Conservation (phyloP, 1,140 invertebrate species). For the Lasioglossum baleicum region DNA sequence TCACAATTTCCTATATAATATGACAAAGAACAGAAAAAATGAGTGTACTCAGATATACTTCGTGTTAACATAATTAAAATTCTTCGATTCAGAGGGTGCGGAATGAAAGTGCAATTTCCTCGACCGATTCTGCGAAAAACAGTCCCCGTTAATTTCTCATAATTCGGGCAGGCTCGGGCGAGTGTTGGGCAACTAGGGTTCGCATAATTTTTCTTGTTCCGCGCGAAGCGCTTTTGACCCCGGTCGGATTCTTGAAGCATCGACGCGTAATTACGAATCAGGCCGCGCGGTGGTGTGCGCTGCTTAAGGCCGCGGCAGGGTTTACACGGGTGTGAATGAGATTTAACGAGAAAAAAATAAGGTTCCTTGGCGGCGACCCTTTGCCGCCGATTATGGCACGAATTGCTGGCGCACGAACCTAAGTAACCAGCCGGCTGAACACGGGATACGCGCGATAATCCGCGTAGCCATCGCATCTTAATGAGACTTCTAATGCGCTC, state of each 20-base stretch:
- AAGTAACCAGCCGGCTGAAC: slow-evolving; percentile 65
- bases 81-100: too few species aligned
- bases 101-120: too few species aligned
- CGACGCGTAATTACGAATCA: slow-evolving; percentile 1
- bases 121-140: too few species aligned
- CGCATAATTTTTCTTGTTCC: not conserved
- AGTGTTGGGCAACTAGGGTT: not conserved
- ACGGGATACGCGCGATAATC: slow-evolving; percentile 37
- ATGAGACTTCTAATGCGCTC: slow-evolving; percentile 32
- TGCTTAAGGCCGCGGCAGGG: not conserved
- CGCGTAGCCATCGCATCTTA: slow-evolving; percentile 26
- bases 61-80: too few species aligned
- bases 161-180: not conserved
- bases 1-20: too few species aligned
- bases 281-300: not conserved
- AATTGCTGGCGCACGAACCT: slow-evolving; percentile 55
- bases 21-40: too few species aligned
- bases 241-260: not conserved
- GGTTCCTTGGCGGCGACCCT: not conserved
- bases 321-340: slow-evolving; percentile 26
- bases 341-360: slow-evolving; percentile 46
- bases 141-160: not conserved
- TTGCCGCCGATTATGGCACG: slow-evolving; percentile 70
- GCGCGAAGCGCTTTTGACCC: not conserved
- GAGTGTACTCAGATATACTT: too few species aligned